Conservation (phyloP, 2,113 vertebrate genomes). For the Ochotona curzoniae region DNA sequence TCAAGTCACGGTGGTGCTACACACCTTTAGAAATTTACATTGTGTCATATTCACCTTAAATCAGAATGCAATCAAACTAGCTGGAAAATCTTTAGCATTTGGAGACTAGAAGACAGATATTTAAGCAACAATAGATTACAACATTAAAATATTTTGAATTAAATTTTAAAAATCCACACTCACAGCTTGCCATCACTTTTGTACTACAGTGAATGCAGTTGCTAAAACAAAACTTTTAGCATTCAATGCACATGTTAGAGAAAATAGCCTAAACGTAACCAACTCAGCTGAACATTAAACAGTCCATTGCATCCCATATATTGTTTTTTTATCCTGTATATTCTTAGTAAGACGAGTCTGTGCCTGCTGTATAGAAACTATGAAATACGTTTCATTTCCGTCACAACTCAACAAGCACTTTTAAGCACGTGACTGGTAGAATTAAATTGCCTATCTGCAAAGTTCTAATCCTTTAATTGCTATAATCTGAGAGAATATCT, state of each 20-base stretch:
- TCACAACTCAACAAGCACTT: background rate
- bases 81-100: background rate
- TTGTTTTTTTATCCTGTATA: background rate
- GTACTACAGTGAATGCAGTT: background rate
- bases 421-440: background rate
- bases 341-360: background rate
- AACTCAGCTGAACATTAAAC: no score
- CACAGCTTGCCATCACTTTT: background rate
- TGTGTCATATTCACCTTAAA: background rate
- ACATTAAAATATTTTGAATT: background rate
- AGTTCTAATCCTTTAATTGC: background rate
- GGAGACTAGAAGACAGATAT: background rate
- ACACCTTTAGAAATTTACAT: background rate
- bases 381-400: background rate
- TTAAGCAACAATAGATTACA: background rate
- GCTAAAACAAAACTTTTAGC: background rate
- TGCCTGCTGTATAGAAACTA: background rate
- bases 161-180: background rate
- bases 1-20: background rate
- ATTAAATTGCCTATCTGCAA: background rate
- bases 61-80: background rate
- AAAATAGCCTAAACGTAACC: no score
- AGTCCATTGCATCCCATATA: no score
- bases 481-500: background rate
- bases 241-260: background rate